These are phyloP conservation scores for Pangasius mekongensis DNA, from an alignment of 2,797 vertebrate species.

Conservation along the genomic window DNA sequence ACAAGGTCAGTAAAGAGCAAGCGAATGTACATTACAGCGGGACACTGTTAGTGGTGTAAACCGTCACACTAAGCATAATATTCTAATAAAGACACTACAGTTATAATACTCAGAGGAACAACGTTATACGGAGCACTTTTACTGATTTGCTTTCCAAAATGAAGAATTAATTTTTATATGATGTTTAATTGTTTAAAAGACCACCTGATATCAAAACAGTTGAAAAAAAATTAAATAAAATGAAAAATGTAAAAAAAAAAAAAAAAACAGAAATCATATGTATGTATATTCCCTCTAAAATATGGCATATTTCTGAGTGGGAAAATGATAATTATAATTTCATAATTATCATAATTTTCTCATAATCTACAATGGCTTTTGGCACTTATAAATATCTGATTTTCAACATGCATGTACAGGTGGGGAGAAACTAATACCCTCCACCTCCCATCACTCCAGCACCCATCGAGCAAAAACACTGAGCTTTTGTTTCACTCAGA, in stretches of 20 bases:
- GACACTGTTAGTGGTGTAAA: background rate
- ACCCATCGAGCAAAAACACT: background rate
- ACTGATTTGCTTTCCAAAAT: background rate
- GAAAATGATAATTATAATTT: too few species aligned
- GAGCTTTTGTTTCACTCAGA: background rate
- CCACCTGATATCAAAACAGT: background rate
- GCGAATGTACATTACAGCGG: background rate
- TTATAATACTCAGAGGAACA: background rate
- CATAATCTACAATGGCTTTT: background rate
- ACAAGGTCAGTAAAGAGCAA: background rate
- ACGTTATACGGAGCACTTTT: background rate
- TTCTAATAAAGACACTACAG: background rate
- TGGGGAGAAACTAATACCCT: background rate
- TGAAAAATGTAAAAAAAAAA: background rate
- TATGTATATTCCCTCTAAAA: background rate
- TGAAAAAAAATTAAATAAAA: background rate
- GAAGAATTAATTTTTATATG: background rate
- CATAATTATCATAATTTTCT: background rate
- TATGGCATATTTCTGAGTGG: background rate
- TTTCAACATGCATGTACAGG: background rate
- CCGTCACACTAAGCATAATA: background rate
- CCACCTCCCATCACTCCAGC: too few species aligned
- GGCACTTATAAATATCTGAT: background rate
- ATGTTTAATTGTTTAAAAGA: background rate
- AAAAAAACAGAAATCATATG: background rate